Conservation (phyloP, 2,797 vertebrate genomes). For the Chelon auratus region DNA sequence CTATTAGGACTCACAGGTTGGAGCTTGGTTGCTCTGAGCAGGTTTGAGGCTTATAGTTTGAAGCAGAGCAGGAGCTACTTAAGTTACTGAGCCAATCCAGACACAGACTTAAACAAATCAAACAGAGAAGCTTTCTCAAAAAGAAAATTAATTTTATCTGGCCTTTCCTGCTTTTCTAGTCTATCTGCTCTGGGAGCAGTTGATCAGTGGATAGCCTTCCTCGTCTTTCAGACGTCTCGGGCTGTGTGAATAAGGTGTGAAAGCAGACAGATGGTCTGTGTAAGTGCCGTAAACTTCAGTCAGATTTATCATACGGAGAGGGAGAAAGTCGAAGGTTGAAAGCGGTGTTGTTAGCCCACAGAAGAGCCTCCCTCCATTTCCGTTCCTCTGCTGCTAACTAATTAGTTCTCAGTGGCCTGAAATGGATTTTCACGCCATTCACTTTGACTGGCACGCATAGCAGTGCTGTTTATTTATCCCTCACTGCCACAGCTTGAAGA, state of each 20-base stretch:
- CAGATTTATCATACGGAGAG: constrained; percentile 14
- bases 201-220: neutral
- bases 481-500: constrained; percentile 9
- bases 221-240: neutral
- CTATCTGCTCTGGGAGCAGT: neutral
- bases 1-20: no score
- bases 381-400: constrained; percentile 44
- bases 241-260: constrained; percentile 6
- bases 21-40: neutral
- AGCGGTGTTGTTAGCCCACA: constrained; percentile 28
- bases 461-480: constrained; percentile 3
- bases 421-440: constrained; percentile 52
- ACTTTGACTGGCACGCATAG: constrained; percentile 53
- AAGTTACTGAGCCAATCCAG: neutral
- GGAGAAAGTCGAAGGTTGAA: constrained; percentile 22
- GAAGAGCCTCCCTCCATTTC: constrained; percentile 34
- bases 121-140: neutral
- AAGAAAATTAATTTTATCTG: neutral
- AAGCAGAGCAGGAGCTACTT: neutral
- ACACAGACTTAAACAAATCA: neutral
- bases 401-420: constrained; percentile 54
- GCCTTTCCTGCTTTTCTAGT: neutral
- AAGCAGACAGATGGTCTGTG: constrained; percentile 18
- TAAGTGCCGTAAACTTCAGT: neutral
- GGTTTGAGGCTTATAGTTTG: neutral